Evolutionary conservation across 2,113 vertebrate genomes (phyloP).

Genomic region (Mormyrus iriodes): DNA sequence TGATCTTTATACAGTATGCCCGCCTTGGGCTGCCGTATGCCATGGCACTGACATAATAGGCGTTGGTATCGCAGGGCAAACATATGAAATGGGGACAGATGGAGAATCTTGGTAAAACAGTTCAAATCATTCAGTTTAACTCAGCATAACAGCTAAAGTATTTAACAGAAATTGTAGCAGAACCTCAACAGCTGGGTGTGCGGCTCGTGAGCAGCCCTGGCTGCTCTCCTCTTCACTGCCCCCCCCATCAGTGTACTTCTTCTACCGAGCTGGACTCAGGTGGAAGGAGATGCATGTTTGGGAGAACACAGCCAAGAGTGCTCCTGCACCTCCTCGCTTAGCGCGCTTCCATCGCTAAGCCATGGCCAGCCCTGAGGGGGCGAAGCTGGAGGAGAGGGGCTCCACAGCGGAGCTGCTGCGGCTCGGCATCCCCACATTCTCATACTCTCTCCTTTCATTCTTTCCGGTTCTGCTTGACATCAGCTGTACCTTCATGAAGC

Average conservation of each 20-base stretch:
- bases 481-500: background rate
- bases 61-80: background rate
- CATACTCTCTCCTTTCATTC: background rate
- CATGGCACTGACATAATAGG: background rate
- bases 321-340: background rate
- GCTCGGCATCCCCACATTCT: background rate
- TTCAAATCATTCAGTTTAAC: background rate
- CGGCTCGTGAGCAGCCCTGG: background rate
- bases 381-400: background rate
- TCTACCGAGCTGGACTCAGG: slow-evolving; percentile 51
- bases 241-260: slow-evolving; percentile 61
- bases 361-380: background rate
- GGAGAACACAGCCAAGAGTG: background rate
- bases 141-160: background rate
- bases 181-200: background rate
- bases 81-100: background rate
- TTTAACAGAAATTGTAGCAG: background rate
- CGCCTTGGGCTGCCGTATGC: background rate
- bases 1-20: background rate
- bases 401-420: background rate
- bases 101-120: background rate
- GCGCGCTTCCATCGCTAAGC: background rate
- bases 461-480: background rate
- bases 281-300: slow-evolving; percentile 12
- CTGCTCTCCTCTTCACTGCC: background rate